A percentile compares a stretch with the other conserved stretches of the same genome.
Evolutionary conservation across 2,888 invertebrate genomes (phyloP).

Genomic region (Cephus runcator): DNA sequence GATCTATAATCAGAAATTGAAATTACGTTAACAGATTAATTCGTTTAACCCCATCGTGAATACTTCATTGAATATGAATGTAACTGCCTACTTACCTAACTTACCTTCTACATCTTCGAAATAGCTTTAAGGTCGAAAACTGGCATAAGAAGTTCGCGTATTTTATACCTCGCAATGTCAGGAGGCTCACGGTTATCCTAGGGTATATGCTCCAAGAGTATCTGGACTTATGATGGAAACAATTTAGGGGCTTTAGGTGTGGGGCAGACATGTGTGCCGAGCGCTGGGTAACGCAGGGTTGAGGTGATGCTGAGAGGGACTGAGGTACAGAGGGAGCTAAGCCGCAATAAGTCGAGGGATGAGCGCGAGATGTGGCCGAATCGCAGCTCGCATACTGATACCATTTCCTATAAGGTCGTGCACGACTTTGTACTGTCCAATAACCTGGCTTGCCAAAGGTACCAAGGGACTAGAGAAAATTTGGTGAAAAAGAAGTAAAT

Average conservation of each 20-base stretch:
- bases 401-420: constrained; percentile 38
- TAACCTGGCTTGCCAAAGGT: background rate
- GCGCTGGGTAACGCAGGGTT: constrained; percentile 22
- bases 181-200: constrained; percentile 50
- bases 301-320: constrained; percentile 29
- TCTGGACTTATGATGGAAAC: constrained; percentile 66
- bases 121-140: background rate
- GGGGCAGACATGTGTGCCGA: constrained; percentile 35
- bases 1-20: background rate
- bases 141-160: constrained; percentile 55
- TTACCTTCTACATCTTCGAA: background rate
- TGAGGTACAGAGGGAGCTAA: constrained; percentile 49
- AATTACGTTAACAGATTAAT: background rate
- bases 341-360: constrained; percentile 66
- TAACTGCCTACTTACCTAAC: background rate
- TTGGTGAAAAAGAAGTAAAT: background rate
- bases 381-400: constrained; percentile 65
- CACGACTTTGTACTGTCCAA: background rate
- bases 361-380: constrained; percentile 65
- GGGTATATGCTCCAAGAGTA: constrained; percentile 60
- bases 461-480: background rate
- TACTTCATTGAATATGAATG: background rate
- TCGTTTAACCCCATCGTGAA: background rate
- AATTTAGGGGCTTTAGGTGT: constrained; percentile 63
- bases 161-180: constrained; percentile 44